Evolutionary conservation across 2,113 vertebrate species (phyloP).

Genomic region (Pongo pygmaeus): DNA sequence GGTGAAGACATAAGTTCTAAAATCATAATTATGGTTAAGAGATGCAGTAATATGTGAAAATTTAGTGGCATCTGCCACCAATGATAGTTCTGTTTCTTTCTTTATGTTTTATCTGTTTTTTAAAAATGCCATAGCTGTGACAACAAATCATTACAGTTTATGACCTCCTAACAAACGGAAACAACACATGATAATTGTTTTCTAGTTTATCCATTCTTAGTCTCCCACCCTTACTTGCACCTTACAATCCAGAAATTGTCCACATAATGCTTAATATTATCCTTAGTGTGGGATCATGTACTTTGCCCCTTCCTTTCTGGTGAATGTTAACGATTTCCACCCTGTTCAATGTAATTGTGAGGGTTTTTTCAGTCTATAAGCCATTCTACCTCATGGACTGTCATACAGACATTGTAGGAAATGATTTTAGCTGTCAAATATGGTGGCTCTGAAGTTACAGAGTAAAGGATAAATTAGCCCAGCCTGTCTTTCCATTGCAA

Average conservation of each 20-base stretch:
- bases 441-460: not conserved
- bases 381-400: not conserved
- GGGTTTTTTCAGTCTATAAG: not conserved
- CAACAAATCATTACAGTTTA: not conserved
- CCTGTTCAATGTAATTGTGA: not conserved
- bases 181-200: not conserved
- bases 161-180: constrained; percentile 1
- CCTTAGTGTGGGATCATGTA: rapidly evolving
- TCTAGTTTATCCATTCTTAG: not conserved
- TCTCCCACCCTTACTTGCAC: not conserved
- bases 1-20: not conserved
- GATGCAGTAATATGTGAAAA: not conserved
- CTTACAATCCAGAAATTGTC: not conserved
- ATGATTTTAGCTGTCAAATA: not conserved
- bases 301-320: not conserved
- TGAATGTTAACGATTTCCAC: not conserved
- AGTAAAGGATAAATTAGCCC: not conserved
- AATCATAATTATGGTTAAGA: not conserved
- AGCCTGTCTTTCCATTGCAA: not conserved
- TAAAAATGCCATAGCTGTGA: not conserved
- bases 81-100: not conserved
- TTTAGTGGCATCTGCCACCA: not conserved
- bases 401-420: not conserved
- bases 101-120: constrained; percentile 2
- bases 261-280: not conserved